These are phyloP conservation scores for Otus scops DNA, from an alignment of 2,797 vertebrate genomes.

Conservation along the genomic window DNA sequence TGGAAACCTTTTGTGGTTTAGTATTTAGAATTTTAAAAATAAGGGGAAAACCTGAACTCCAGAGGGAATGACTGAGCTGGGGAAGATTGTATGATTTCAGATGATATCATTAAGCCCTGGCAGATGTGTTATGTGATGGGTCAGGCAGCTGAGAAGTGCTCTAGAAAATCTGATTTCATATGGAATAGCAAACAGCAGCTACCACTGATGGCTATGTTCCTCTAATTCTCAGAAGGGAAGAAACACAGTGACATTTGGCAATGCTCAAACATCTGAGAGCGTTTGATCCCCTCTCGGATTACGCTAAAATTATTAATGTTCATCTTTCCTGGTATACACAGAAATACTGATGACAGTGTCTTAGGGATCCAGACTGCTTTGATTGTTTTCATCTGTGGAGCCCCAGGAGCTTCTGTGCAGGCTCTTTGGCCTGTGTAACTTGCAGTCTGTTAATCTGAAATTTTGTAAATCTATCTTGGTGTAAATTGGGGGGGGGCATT, in stretches of 20 bases:
- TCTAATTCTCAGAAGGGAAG: neutral
- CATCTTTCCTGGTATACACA: neutral
- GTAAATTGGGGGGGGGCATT: too few relatives aligned
- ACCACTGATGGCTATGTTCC: neutral
- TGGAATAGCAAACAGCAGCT: neutral
- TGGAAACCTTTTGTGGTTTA: neutral
- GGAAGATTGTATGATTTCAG: neutral
- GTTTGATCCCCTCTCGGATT: neutral
- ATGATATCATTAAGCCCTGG: neutral
- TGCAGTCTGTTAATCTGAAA: too few relatives aligned
- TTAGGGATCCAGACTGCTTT: neutral
- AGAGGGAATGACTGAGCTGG: neutral
- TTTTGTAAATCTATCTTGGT: too few relatives aligned
- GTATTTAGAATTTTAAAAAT: neutral
- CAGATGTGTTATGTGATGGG: neutral
- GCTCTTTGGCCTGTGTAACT: too few relatives aligned
- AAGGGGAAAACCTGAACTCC: neutral
- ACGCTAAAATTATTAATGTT: neutral
- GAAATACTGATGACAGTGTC: neutral
- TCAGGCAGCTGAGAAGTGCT: neutral
- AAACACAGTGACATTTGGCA: neutral
- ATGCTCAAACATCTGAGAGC: neutral
- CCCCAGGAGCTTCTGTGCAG: neutral
- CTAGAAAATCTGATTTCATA: neutral
- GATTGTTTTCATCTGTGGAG: neutral